A percentile compares a stretch with the other conserved stretches of the same genome.
Conservation (phyloP, 2,888 invertebrate genomes). For the Holacanthella duospinosa region DNA sequence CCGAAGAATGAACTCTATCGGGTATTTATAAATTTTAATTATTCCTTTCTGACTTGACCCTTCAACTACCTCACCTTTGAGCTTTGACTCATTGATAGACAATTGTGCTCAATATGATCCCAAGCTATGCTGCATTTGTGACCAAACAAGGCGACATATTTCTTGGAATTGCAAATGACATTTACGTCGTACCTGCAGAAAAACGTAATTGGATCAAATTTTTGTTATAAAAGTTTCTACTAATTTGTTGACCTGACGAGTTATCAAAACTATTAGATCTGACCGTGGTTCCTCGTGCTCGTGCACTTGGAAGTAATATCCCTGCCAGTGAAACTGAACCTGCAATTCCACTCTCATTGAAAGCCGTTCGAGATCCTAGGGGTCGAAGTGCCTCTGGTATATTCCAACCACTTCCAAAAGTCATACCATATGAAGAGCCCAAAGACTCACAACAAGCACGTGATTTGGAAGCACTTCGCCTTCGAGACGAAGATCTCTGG, state of each 20-base stretch:
- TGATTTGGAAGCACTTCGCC: conserved; percentile 21
- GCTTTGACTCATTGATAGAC: background rate
- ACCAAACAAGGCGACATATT: conserved; percentile 34
- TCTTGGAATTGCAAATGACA: conserved; percentile 24
- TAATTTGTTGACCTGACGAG: conserved; percentile 20
- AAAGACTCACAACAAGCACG: conserved; percentile 28
- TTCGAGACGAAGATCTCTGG: conserved; percentile 28
- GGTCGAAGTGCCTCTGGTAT: conserved; percentile 13
- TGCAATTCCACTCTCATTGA: conserved; percentile 14
- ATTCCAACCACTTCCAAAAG: conserved; percentile 21
- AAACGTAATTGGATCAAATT: conserved; percentile 22
- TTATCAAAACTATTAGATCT: too few relatives aligned
- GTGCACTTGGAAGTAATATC: conserved; percentile 24
- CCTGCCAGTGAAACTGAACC: conserved; percentile 24
- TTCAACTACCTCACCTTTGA: background rate
- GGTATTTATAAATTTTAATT: conserved; percentile 18
- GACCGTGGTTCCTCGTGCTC: conserved; percentile 31
- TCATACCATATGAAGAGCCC: conserved; percentile 21
- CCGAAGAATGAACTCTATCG: conserved; percentile 30
- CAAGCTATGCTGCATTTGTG: conserved; percentile 27
- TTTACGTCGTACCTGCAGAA: conserved; percentile 30
- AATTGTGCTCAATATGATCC: conserved; percentile 27
- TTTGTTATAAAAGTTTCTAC: background rate
- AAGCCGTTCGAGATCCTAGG: conserved; percentile 17
- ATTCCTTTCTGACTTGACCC: background rate